Conservation (phyloP, 2,113 vertebrate genomes). For the Peromyscus polionotus region DNA sequence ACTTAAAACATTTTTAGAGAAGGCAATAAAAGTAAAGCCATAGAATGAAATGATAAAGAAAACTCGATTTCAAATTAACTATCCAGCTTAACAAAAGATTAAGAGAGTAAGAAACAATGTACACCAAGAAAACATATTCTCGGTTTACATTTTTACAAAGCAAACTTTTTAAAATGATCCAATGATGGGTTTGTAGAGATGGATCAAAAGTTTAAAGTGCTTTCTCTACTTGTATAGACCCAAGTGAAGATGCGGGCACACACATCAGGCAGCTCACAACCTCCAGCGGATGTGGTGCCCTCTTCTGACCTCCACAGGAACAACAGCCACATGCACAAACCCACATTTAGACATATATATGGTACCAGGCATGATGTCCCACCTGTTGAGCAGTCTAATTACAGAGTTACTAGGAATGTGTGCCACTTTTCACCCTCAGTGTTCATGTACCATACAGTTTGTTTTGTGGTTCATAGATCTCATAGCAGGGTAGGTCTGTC, state of each 20-base stretch:
- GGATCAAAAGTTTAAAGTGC: neutral
- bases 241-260: neutral
- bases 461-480: neutral
- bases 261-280: neutral
- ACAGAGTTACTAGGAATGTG: neutral
- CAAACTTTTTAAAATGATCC: neutral
- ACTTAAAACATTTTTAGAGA: neutral
- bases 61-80: neutral
- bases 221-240: neutral
- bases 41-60: neutral
- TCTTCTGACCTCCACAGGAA: neutral
- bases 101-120: neutral
- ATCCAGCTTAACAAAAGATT: neutral
- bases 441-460: neutral
- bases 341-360: neutral
- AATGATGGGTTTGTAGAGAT: neutral
- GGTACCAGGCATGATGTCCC: neutral
- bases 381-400: neutral
- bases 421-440: neutral
- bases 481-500: neutral
- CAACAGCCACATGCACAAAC: neutral
- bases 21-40: neutral
- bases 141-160: neutral
- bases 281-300: neutral
- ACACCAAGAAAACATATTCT: neutral